phyloP scores from a whole-genome alignment of 2,888 invertebrate genomes.

The Eupithecia subfuscata region DNA sequence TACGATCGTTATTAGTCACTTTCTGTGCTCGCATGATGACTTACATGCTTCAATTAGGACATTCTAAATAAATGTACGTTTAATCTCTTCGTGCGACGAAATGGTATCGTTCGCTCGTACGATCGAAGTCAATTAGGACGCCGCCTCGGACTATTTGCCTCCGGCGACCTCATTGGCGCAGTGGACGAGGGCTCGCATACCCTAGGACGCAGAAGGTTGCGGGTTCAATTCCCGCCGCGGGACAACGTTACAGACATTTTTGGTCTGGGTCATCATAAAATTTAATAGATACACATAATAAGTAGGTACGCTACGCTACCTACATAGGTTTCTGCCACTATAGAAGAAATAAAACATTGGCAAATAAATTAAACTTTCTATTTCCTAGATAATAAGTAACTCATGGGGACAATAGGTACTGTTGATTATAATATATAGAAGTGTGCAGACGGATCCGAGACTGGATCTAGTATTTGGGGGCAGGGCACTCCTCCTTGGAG shows the following conservation, averaged over 20 bases:
- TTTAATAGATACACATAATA: background rate
- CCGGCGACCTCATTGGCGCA: background rate
- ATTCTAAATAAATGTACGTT: no score
- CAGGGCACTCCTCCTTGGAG: conserved; percentile 85
- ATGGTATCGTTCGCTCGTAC: no score
- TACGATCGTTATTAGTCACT: no score
- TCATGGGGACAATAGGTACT: conserved; percentile 42
- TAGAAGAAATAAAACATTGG: conserved; percentile 37
- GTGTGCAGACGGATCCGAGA: conserved; percentile 13
- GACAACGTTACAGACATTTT: background rate
- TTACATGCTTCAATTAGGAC: no score
- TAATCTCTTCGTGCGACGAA: no score
- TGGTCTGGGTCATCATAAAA: background rate
- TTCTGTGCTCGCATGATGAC: no score
- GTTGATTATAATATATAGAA: conserved; percentile 42
- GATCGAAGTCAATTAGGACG: no score
- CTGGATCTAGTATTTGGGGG: conserved; percentile 86
- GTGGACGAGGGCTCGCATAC: background rate
- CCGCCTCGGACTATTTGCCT: background rate
- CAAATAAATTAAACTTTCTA: conserved; percentile 52
- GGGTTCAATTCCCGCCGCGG: background rate
- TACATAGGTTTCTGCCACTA: background rate
- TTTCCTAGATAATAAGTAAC: conserved; percentile 74
- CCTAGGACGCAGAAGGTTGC: background rate
- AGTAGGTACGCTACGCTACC: no score